A percentile compares a stretch with the other conserved stretches of the same genome.
Conservation (phyloP, 2,888 invertebrate species). For the Endomychus coccineus region DNA sequence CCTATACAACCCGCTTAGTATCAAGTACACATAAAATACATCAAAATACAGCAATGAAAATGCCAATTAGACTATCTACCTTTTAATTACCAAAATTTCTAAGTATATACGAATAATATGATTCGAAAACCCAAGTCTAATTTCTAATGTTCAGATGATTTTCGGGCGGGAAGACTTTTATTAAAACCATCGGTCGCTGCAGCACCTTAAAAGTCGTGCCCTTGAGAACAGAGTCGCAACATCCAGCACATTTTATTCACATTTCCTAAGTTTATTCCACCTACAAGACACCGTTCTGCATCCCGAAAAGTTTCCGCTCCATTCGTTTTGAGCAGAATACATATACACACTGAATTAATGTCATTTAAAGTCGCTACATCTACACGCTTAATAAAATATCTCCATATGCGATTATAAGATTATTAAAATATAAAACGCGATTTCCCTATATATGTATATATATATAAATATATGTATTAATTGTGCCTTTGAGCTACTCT, state of each 20-base stretch:
- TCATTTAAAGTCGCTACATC: slow-evolving; percentile 36
- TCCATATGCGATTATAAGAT: slow-evolving; percentile 36
- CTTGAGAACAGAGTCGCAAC: slow-evolving; percentile 34
- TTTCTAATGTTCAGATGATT: slow-evolving; percentile 35
- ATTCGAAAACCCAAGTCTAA: slow-evolving; percentile 15
- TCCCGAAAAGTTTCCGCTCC: slow-evolving; percentile 31
- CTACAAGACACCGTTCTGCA: slow-evolving; percentile 29
- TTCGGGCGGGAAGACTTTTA: slow-evolving; percentile 46
- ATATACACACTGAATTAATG: slow-evolving; percentile 24
- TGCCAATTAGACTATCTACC: slow-evolving; percentile 34
- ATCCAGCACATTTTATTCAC: slow-evolving; percentile 19
- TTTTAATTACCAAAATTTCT: slow-evolving; percentile 15
- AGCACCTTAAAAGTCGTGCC: slow-evolving; percentile 42
- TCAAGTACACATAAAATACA: slow-evolving; percentile 25
- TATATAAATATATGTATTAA: slow-evolving; percentile 27
- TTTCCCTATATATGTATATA: slow-evolving; percentile 30
- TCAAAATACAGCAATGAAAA: slow-evolving; percentile 37
- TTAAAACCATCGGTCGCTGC: slow-evolving; percentile 38
- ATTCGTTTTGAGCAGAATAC: slow-evolving; percentile 29
- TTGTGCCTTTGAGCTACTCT: slow-evolving; percentile 40
- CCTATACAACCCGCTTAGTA: background rate
- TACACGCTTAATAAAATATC: slow-evolving; percentile 43
- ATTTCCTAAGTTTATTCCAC: slow-evolving; percentile 29
- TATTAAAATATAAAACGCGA: slow-evolving; percentile 44
- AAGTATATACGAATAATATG: slow-evolving; percentile 12